A percentile compares a stretch with the other conserved stretches of the same genome.
Conservation (phyloP, 2,888 invertebrate species). For the Chromoteleia sp. region DNA sequence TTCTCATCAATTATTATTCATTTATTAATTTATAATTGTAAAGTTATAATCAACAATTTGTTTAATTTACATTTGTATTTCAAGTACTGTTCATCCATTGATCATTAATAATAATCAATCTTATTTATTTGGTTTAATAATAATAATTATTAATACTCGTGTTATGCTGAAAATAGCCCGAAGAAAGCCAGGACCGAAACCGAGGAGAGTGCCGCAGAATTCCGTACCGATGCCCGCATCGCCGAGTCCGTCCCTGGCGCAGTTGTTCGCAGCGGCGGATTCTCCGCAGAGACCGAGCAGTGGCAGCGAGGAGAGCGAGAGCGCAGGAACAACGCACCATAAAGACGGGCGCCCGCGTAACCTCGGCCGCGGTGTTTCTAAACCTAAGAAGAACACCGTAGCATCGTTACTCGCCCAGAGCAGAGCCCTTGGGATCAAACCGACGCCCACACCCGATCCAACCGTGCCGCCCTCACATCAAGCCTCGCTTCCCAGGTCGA, state of each 20-base stretch:
- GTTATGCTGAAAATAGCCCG: slow-evolving; percentile 86
- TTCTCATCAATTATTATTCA: neutral
- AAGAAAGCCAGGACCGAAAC: slow-evolving; percentile 91
- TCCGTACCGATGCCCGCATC: slow-evolving; percentile 86
- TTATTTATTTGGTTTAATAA: too few relatives aligned
- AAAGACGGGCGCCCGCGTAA: slow-evolving; percentile 93
- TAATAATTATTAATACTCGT: neutral
- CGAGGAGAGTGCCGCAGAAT: slow-evolving; percentile 86
- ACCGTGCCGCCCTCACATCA: slow-evolving; percentile 87
- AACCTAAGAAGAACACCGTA: slow-evolving; percentile 96
- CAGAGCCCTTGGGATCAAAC: slow-evolving; percentile 92
- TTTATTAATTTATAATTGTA: too few relatives aligned
- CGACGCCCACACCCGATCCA: slow-evolving; percentile 87
- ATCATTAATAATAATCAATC: too few relatives aligned
- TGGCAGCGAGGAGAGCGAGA: slow-evolving; percentile 88
- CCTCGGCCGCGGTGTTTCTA: slow-evolving; percentile 94
- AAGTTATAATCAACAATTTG: too few relatives aligned
- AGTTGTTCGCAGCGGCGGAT: slow-evolving; percentile 87
- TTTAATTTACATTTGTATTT: too few relatives aligned
- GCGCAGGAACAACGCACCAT: slow-evolving; percentile 83
- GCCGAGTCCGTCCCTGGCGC: slow-evolving; percentile 86
- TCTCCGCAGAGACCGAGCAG: slow-evolving; percentile 87
- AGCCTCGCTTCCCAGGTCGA: slow-evolving; percentile 86
- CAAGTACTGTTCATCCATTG: too few relatives aligned
- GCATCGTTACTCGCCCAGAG: slow-evolving; percentile 95